These are phyloP conservation scores for Drosophila micromelanica DNA, from an alignment of 1,140 invertebrate species.

Conservation along the genomic window DNA sequence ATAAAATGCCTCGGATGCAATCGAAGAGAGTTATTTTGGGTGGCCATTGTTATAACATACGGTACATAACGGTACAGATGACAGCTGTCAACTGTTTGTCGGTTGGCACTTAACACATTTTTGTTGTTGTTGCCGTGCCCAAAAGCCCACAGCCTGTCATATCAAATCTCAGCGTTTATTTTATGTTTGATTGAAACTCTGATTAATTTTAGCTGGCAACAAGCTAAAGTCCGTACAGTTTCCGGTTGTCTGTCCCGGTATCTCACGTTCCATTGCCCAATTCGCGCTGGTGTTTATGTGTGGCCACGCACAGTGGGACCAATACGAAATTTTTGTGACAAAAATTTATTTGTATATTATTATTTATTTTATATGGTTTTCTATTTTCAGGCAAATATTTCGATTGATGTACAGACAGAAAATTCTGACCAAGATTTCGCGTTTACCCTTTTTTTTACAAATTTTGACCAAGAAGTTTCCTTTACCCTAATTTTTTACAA, in stretches of 20 bases:
- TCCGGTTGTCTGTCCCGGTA: conserved; percentile 1
- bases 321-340: background rate
- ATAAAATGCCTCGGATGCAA: conserved; percentile 12
- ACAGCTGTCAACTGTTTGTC: conserved; percentile 9
- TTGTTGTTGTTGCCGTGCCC: conserved; percentile 27
- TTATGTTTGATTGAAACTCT: conserved; percentile 76
- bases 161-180: conserved; percentile 69
- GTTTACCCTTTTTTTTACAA: too few species aligned
- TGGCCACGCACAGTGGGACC: conserved; percentile 4
- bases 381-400: too few species aligned
- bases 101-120: conserved; percentile 48
- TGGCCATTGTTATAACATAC: background rate
- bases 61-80: conserved; percentile 1
- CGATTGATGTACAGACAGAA: too few species aligned
- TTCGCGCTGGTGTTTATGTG: conserved; percentile 36
- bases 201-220: conserved; percentile 63
- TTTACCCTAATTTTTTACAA: too few species aligned
- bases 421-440: too few species aligned
- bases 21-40: background rate
- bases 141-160: too few species aligned
- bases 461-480: too few species aligned
- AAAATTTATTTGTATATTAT: background rate
- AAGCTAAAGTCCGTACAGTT: background rate
- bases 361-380: too few species aligned
- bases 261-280: conserved; percentile 50